Percentiles rank a stretch among this genome's conserved stretches.
Evolutionary conservation across 1,140 invertebrate genomes (phyloP).

Genomic region (Monomorium pharaonis): DNA sequence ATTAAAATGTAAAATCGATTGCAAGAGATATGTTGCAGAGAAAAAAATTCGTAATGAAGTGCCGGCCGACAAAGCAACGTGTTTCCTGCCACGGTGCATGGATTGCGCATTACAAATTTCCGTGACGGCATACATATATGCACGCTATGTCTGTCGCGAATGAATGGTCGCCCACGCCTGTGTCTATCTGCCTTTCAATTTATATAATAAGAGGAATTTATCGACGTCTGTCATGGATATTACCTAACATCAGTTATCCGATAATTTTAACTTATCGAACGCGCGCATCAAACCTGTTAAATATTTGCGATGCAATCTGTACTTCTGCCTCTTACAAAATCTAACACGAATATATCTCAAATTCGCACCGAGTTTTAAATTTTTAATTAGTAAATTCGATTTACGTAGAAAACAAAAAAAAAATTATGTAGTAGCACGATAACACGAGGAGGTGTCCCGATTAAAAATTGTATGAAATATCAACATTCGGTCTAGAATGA

Average conservation of each 20-base stretch:
- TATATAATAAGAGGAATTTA: slow-evolving; percentile 65
- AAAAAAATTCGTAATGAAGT: slow-evolving; percentile 23
- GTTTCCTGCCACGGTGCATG: slow-evolving; percentile 19
- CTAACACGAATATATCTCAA: neutral
- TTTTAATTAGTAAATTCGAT: no score
- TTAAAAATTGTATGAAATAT: neutral
- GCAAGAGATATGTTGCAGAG: slow-evolving; percentile 8
- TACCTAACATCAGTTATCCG: slow-evolving; percentile 43
- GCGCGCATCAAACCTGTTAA: neutral
- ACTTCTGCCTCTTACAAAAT: neutral
- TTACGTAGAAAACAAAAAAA: no score
- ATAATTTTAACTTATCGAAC: slow-evolving; percentile 34
- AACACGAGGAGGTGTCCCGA: neutral
- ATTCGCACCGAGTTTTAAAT: neutral
- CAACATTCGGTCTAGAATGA: neutral
- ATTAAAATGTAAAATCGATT: slow-evolving; percentile 36
- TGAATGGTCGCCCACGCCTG: slow-evolving; percentile 65
- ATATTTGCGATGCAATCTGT: neutral
- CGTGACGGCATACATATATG: slow-evolving; percentile 21
- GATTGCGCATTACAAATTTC: slow-evolving; percentile 49
- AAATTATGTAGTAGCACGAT: neutral
- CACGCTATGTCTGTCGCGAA: slow-evolving; percentile 47
- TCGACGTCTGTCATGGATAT: slow-evolving; percentile 57
- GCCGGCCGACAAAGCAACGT: neutral
- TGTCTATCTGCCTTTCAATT: slow-evolving; percentile 64